Percentiles rank a stretch among this genome's conserved stretches.
Evolutionary conservation across 2,113 vertebrate species (phyloP).

Genomic region (Macquaria australasica): DNA sequence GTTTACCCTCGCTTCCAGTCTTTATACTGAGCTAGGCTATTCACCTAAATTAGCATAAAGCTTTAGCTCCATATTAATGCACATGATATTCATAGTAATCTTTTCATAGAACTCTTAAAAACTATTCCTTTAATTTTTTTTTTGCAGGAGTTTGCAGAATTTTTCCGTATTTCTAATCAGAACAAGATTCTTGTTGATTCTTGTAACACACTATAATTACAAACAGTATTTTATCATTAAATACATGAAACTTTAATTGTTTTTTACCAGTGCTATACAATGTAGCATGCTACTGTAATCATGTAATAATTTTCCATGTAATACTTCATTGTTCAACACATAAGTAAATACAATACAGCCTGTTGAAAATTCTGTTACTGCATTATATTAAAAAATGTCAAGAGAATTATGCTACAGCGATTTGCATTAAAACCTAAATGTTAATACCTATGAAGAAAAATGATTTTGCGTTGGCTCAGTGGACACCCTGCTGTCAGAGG

Average conservation of each 20-base stretch:
- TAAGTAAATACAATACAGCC: not conserved
- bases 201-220: not conserved
- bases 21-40: too few relatives aligned
- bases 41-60: not conserved
- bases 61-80: not conserved
- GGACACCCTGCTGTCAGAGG: slow-evolving; percentile 8
- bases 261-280: not conserved
- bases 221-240: not conserved
- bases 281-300: too few relatives aligned
- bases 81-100: not conserved
- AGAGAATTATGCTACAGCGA: not conserved
- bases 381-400: not conserved
- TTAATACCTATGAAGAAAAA: not conserved
- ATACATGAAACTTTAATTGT: not conserved
- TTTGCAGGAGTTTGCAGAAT: too few relatives aligned
- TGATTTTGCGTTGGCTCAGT: not conserved
- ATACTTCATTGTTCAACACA: not conserved
- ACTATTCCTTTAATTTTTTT: too few relatives aligned
- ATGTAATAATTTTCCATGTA: too few relatives aligned
- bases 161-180: not conserved
- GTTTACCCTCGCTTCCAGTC: not conserved
- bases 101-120: not conserved
- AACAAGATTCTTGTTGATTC: not conserved
- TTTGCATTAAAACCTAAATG: not conserved
- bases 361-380: not conserved